Evolutionary conservation across 2,113 vertebrate genomes (phyloP).

Genomic region (Ophiodon elongatus): DNA sequence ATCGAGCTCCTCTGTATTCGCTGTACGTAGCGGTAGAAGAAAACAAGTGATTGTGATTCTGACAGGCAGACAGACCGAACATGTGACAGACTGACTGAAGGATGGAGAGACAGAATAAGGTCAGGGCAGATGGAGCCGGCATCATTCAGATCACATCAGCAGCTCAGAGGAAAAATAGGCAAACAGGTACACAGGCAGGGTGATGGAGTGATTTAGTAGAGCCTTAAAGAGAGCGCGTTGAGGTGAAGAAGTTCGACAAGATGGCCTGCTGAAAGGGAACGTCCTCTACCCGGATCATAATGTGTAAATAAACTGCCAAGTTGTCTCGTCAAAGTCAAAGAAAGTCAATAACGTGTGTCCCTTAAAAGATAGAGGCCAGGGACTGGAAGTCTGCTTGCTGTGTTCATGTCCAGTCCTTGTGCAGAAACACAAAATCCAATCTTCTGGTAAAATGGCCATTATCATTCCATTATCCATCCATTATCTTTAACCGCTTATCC

Average conservation of each 20-base stretch:
- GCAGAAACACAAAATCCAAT: too few relatives aligned
- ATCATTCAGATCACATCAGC: constrained; percentile 21
- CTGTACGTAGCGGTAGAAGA: too few relatives aligned
- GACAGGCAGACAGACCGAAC: constrained; percentile 9
- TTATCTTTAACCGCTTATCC: too few relatives aligned
- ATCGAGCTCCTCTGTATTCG: neutral
- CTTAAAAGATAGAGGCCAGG: too few relatives aligned
- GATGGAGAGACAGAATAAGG: constrained; percentile 42
- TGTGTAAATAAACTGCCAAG: neutral
- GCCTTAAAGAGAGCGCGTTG: neutral
- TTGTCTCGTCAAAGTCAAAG: neutral
- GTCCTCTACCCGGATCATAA: neutral
- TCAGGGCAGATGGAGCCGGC: neutral
- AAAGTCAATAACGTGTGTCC: too few relatives aligned
- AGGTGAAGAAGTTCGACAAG: constrained; percentile 4
- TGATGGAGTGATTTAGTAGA: constrained; percentile 7
- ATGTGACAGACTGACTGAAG: constrained; percentile 16
- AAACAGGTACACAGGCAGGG: neutral
- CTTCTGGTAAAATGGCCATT: too few relatives aligned
- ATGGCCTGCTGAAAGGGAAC: neutral
- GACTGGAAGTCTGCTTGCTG: too few relatives aligned
- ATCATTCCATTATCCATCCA: too few relatives aligned
- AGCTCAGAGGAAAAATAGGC: constrained; percentile 21
- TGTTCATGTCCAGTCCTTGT: too few relatives aligned
- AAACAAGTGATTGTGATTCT: constrained; percentile 17